Base-by-base conservation (phyloP, 2,888 invertebrate species). In the Dicranocentrus wangi region DNA sequence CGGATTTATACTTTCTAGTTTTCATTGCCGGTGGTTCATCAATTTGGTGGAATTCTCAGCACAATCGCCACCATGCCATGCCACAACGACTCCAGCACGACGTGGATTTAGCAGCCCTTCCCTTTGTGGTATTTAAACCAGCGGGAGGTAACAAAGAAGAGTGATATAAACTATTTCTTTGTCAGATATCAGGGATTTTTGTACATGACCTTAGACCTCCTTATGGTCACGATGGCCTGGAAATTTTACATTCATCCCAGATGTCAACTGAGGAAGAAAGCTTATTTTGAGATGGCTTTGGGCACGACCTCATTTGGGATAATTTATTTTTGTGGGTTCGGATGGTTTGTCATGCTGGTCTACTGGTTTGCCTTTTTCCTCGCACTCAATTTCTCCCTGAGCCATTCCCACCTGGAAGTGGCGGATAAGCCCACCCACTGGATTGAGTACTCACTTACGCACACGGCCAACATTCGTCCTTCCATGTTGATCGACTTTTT, bases 61-160 rank as follows among this genome's bases (percentile, higher is more conserved):
- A n/a, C n/a, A n/a, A n/a, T n/a, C n/a, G n/a, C n/a, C n/a, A n/a
- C n/a, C n/a, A n/a, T n/a, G n/a, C n/a, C n/a, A n/a, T n/a, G n/a
- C n/a, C n/a, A n/a, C n/a, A n/a, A n/a, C n/a, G n/a, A n/a, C n/a
- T n/a, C n/a, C n/a, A n/a, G n/a, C n/a, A n/a, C n/a, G n/a, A n/a
- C n/a, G n/a, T 85, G n/a, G 85, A 86, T 55, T 42, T 86, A 13
- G 78, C 83, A 13, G 82, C 86, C 0, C 25, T 86, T 0, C 86
- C 86, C 8, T 66, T 83, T 7, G 43, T 86, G 7, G 85, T 83
- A 0, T 86, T 85, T 51, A 83, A n/a, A 85, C 32, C 23, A 70
- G 3, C 76, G 73, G 39, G 66, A 78, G 10, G 86, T 84, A 7
- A 71, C 65, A 61, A 25, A 39, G 3, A 27, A 17, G 19, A 60